These are phyloP conservation scores for Herpetotheres cachinnans DNA, from an alignment of 2,113 vertebrate species.

Conservation along the genomic window DNA sequence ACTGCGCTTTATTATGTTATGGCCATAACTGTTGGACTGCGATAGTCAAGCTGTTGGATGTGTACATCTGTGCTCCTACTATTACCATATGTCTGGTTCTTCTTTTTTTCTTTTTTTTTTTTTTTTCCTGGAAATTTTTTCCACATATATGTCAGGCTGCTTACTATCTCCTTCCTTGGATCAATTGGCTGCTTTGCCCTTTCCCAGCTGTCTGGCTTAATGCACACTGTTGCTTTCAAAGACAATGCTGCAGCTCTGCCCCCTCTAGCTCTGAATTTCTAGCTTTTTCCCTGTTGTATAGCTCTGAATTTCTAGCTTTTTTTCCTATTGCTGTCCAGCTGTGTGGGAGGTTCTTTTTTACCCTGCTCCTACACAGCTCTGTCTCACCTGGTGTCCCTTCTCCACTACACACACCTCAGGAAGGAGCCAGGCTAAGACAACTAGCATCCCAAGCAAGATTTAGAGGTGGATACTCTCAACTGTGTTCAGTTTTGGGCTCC, in stretches of 20 bases:
- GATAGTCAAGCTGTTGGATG: background rate
- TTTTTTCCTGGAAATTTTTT: background rate
- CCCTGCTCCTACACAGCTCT: background rate
- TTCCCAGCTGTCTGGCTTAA: background rate
- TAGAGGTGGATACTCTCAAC: background rate
- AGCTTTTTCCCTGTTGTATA: background rate
- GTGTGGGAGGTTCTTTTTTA: background rate
- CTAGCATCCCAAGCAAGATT: background rate
- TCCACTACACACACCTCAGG: background rate
- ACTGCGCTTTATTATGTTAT: background rate
- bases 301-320: background rate
- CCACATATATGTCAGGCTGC: background rate
- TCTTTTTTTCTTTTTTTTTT: too few relatives aligned
- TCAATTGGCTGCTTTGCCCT: background rate
- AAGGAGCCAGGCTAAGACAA: background rate
- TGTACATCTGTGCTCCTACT: background rate
- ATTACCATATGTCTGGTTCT: background rate
- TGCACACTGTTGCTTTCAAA: background rate
- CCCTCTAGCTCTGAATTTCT: background rate
- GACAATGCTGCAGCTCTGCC: background rate
- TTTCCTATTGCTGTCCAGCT: background rate
- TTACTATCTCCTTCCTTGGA: background rate
- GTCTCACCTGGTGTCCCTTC: background rate
- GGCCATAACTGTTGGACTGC: background rate
- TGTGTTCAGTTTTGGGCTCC: background rate